phyloP scores from a whole-genome alignment of 2,888 invertebrate species.

The Drosophila bunnanda region DNA sequence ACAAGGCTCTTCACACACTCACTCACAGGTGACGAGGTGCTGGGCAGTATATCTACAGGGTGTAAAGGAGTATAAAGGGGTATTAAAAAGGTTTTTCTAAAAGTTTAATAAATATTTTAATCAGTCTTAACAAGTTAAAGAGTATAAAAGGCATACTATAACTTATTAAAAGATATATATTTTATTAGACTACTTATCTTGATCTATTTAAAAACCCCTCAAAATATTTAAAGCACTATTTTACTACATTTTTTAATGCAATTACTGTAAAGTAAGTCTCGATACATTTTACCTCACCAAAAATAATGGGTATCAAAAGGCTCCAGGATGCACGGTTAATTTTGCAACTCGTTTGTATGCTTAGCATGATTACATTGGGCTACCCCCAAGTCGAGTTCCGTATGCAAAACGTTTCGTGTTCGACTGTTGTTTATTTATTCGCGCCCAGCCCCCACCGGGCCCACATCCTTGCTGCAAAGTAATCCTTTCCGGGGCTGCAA shows the following conservation, averaged over 20 bases:
- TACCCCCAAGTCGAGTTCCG: slow-evolving; percentile 33
- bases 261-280: too few relatives aligned
- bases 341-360: slow-evolving; percentile 48
- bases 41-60: slow-evolving; percentile 1
- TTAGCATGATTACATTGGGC: slow-evolving; percentile 64
- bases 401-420: slow-evolving; percentile 36
- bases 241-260: too few relatives aligned
- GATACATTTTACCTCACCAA: too few relatives aligned
- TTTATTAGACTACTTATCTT: background rate
- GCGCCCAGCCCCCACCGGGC: slow-evolving; percentile 26
- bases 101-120: background rate
- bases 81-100: background rate
- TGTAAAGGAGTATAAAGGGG: background rate
- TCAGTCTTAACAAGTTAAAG: too few relatives aligned
- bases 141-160: too few relatives aligned
- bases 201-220: too few relatives aligned
- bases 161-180: background rate
- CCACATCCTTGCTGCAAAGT: slow-evolving; percentile 49
- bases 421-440: slow-evolving; percentile 48
- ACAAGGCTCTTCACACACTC: slow-evolving; percentile 32
- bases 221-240: too few relatives aligned
- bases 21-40: slow-evolving; percentile 21
- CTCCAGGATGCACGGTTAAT: background rate
- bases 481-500: slow-evolving; percentile 75
- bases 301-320: slow-evolving; percentile 1